A percentile compares a stretch with the other conserved stretches of the same genome.
Evolutionary conservation across 2,113 vertebrate species (phyloP).

Genomic region (Cygnus atratus): DNA sequence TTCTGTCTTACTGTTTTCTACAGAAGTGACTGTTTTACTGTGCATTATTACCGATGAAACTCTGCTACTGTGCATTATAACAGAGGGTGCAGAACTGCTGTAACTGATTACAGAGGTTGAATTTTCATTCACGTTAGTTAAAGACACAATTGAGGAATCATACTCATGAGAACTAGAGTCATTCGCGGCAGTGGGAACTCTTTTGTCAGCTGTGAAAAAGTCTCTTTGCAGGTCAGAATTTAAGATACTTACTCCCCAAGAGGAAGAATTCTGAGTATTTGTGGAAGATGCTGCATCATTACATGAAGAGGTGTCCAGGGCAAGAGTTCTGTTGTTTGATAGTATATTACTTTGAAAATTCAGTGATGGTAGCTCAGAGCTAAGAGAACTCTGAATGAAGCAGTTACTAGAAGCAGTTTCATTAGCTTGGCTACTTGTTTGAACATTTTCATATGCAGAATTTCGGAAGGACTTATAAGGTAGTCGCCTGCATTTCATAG

Average conservation of each 20-base stretch:
- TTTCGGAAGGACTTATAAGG: conserved; percentile 89
- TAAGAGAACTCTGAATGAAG: conserved; percentile 66
- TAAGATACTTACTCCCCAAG: conserved; percentile 60
- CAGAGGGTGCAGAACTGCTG: conserved; percentile 77
- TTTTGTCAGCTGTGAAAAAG: conserved; percentile 54
- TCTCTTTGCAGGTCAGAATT: conserved; percentile 61
- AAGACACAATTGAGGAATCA: conserved; percentile 8
- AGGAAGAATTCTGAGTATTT: conserved; percentile 43
- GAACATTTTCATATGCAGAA: conserved; percentile 80
- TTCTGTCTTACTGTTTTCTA: conserved; percentile 29
- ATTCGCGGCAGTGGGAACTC: conserved; percentile 35
- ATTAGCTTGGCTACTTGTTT: conserved; percentile 66
- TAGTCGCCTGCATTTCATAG: conserved; percentile 93
- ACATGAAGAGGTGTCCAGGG: conserved; percentile 47
- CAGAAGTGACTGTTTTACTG: conserved; percentile 70
- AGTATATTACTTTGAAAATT: conserved; percentile 77
- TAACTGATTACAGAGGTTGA: conserved; percentile 81
- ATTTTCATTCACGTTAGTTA: conserved; percentile 63
- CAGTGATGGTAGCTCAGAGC: conserved; percentile 75
- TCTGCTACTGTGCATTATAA: conserved; percentile 81
- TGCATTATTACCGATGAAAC: conserved; percentile 80
- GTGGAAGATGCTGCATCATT: conserved; percentile 48
- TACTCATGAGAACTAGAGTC: conserved; percentile 3
- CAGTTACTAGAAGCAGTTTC: conserved; percentile 63
- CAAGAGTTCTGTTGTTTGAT: conserved; percentile 57